Percentiles rank a stretch among this genome's conserved stretches.
These are phyloP conservation scores for Drosophila cardini DNA, from an alignment of 1,140 invertebrate genomes.

Conservation along the genomic window DNA sequence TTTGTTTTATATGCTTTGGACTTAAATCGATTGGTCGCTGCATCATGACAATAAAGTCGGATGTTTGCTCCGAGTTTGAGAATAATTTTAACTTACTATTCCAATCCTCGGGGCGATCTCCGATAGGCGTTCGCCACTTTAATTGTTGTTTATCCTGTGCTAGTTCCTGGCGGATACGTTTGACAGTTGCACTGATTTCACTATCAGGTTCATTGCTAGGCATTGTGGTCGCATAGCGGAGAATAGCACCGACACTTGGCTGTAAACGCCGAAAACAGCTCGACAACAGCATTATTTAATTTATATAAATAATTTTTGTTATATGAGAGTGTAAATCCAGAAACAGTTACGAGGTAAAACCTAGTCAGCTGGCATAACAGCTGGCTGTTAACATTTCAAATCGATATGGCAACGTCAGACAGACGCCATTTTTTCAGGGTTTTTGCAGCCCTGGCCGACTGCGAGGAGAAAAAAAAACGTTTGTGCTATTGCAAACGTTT, in stretches of 20 bases:
- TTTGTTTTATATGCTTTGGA: conserved; percentile 81
- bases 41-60: conserved; percentile 84
- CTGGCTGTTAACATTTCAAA: conserved; percentile 29
- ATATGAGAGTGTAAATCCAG: background rate
- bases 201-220: conserved; percentile 36
- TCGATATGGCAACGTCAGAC: conserved; percentile 45
- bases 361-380: conserved; percentile 63
- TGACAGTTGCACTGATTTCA: conserved; percentile 62
- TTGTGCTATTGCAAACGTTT: conserved; percentile 55
- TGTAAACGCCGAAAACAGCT: conserved; percentile 17
- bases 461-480: conserved; percentile 46
- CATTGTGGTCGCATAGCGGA: conserved; percentile 30
- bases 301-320: background rate
- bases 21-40: conserved; percentile 85
- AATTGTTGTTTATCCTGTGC: conserved; percentile 80
- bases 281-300: conserved; percentile 31
- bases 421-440: conserved; percentile 66
- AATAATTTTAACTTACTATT: conserved; percentile 85
- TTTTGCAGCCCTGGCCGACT: conserved; percentile 58
- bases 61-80: conserved; percentile 82
- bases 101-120: conserved; percentile 83
- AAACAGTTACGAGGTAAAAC: conserved; percentile 11
- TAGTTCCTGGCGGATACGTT: conserved; percentile 68
- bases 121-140: conserved; percentile 84
- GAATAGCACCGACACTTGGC: background rate